A percentile compares a stretch with the other conserved stretches of the same genome.
Conservation (phyloP, 2,888 invertebrate species). For the Archips crataeganus region DNA sequence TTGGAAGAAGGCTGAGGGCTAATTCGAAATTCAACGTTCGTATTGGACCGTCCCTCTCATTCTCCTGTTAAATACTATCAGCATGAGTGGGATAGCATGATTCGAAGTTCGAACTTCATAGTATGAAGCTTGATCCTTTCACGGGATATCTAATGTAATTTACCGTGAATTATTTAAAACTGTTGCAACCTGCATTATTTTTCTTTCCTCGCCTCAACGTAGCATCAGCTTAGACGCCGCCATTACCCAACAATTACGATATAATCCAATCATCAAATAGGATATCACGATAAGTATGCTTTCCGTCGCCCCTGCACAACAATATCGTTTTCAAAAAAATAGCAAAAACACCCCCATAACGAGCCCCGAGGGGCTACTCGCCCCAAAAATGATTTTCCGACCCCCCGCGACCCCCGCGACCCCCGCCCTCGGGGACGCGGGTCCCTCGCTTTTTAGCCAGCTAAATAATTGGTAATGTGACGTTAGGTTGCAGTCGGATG, state of each 20-base stretch:
- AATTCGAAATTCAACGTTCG: no score
- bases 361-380: constrained; percentile 52
- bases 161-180: no score
- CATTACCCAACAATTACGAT: constrained; percentile 38
- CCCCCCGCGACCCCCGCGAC: constrained; percentile 46
- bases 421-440: constrained; percentile 42
- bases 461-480: constrained; percentile 60
- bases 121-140: no score
- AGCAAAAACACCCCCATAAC: constrained; percentile 53
- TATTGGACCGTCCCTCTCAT: no score
- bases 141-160: no score
- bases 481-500: constrained; percentile 38
- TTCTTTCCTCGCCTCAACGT: neutral
- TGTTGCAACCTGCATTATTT: neutral
- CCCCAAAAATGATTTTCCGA: constrained; percentile 59
- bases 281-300: constrained; percentile 53
- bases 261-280: constrained; percentile 51
- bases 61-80: no score
- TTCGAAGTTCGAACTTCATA: no score
- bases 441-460: constrained; percentile 58
- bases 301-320: constrained; percentile 58
- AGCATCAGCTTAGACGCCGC: constrained; percentile 2
- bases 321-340: constrained; percentile 70
- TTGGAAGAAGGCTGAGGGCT: no score
- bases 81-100: no score